Evolutionary conservation across 1,140 invertebrate species (phyloP).

Genomic region (Aphelenchoides besseyi): DNA sequence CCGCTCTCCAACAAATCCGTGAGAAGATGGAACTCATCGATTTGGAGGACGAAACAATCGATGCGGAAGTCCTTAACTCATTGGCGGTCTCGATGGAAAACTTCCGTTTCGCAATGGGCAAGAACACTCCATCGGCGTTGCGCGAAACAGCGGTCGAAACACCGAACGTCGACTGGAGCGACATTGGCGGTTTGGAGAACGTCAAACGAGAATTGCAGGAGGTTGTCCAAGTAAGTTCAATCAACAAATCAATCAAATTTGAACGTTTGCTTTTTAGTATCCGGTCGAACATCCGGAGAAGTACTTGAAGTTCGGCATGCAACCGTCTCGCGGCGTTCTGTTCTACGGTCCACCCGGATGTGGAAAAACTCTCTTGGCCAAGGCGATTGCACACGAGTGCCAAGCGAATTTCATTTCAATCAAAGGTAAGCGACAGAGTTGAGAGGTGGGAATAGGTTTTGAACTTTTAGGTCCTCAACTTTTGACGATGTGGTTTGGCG

Average conservation of each 20-base stretch:
- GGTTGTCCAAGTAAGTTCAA: constrained; percentile 71
- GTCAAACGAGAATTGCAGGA: constrained; percentile 97
- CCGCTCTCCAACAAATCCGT: constrained; percentile 97
- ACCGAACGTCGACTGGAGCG: constrained; percentile 92
- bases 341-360: constrained; percentile 87
- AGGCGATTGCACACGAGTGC: constrained; percentile 98
- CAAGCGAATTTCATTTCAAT: constrained; percentile 99
- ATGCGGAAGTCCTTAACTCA: constrained; percentile 93
- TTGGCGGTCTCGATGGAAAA: constrained; percentile 98
- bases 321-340: constrained; percentile 90
- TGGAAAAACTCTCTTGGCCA: constrained; percentile 94
- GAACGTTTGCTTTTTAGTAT: constrained; percentile 71
- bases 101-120: constrained; percentile 96
- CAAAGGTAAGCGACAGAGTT: constrained; percentile 94
- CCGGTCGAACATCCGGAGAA: constrained; percentile 99
- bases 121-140: constrained; percentile 92
- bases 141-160: constrained; percentile 98
- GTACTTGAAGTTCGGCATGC: constrained; percentile 99
- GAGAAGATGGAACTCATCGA: constrained; percentile 99
- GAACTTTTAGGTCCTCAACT: constrained; percentile 74
- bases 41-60: constrained; percentile 97
- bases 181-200: constrained; percentile 92
- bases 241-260: constrained; percentile 28
- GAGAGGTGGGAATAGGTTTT: too few species aligned
- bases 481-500: constrained; percentile 99